phyloP scores from a whole-genome alignment of 2,113 vertebrate species.

The Trichechus manatus region DNA sequence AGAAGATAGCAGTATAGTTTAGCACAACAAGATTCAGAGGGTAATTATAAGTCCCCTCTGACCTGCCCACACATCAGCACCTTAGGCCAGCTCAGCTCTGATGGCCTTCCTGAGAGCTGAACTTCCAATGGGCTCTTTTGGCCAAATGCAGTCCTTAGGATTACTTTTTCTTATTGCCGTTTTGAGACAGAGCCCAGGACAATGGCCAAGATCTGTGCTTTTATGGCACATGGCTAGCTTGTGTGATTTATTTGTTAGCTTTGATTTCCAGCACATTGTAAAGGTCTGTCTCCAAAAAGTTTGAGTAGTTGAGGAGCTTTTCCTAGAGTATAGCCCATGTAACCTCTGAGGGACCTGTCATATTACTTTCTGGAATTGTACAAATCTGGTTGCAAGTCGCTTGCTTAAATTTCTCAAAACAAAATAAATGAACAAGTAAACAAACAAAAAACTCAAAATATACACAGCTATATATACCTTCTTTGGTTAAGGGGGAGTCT shows the following conservation, averaged over 20 bases:
- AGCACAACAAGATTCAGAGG: neutral
- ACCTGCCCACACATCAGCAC: neutral
- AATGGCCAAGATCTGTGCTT: constrained; percentile 7
- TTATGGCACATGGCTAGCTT: neutral
- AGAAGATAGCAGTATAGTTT: neutral
- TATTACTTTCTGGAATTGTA: neutral
- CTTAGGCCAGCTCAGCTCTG: neutral
- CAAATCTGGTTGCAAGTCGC: neutral
- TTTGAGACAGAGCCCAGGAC: constrained; percentile 33
- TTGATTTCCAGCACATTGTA: constrained; percentile 47
- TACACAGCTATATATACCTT: neutral
- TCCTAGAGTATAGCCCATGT: neutral
- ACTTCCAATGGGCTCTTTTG: neutral
- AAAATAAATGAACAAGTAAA: neutral
- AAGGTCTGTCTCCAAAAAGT: neutral
- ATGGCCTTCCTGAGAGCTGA: neutral
- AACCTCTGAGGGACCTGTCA: neutral
- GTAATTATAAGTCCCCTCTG: neutral
- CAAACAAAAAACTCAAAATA: neutral
- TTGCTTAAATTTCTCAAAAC: neutral
- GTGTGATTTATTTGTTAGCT: neutral
- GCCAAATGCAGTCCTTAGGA: neutral
- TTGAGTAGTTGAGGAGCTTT: neutral
- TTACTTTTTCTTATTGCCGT: constrained; percentile 49
- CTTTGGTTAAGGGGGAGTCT: neutral